Base-by-base conservation (phyloP, 2,888 invertebrate genomes). In the Leptopterna dolabrata region DNA sequence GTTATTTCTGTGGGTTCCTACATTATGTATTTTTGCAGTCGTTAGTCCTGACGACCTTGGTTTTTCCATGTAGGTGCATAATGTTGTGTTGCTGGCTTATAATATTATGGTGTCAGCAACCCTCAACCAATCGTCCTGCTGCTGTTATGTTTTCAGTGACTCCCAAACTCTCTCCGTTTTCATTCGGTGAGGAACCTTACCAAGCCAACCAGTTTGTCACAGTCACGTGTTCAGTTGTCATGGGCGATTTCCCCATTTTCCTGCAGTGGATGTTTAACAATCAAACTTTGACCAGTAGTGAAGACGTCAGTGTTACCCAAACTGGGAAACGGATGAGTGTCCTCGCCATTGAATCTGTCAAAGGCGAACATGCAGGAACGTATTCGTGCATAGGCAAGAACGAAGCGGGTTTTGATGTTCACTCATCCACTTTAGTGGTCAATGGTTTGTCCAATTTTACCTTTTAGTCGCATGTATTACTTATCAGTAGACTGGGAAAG, bases 341-440 rank as follows among this genome's bases (percentile, higher is more conserved):
- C 71, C 92, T 95, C 16, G 93, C 93, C 86, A 95, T 95, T 88
- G 94, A 94, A 89, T 93, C 94, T 14, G 95, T 96, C 76, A 94
- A 94, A 82, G 95, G 95, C 80, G 93, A 94, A 90, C 96, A 96
- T 91, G 94, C 94, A 89, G 96, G 96, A 90, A 93, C 94, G 88
- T 96, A 96, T 91, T 95, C 95, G 90, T 96, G 96, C 91, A 93
- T 93, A 86, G 96, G 94, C 16, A 92, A 92, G 82, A 96, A 96
- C 92, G 92, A 92, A 90, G 96, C 95, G 63, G 96, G 96, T 88
- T 92, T 93, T 89, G 93, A 94, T 73, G 94, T 94, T 91, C 94
- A 94, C 91, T 94, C 95, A 6, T 93, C 95, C 76, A 93, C 93
- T 91, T 93, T 96, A 90, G 92, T 93, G 90, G 95, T 96, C 78